Evolutionary conservation across 2,113 vertebrate genomes (phyloP), one percentile per base, ranked within the genome.

Genomic region (Brachirus orientalis): DNA sequence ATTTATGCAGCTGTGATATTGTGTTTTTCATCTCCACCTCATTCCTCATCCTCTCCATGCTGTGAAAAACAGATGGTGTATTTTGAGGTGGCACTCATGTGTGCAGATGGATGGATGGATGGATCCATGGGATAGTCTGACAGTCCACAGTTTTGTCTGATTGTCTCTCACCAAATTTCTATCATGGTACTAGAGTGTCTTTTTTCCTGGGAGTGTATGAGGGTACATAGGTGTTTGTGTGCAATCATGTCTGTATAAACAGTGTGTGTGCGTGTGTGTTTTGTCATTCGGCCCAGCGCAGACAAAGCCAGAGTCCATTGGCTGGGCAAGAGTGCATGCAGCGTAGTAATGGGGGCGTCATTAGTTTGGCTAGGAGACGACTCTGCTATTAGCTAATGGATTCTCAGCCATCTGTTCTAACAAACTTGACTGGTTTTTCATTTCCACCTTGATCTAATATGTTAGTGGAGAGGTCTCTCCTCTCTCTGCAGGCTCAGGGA

Each of bases 311-410:
- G 77, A 79, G 80, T 69, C 81, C 71, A 76, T 61, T 70, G 83
- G 79, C 77, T 72, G 81, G 79, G 80, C 22, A 51, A 63, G 77
- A 72, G 73, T 54, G 69, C 75, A 44, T 82, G 84, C 69, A 76
- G 78, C 17, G 80, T 86, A 74, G 82, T 82, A 78, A 88, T 88
- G 86, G 85, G 71, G 62, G 82, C 63, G 74, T 85, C 86, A 84
- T 85, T 87, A 90, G 82, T 80, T 86, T 83, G 79, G 80, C 80
- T 86, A 71, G 79, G 84, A 88, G 84, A 75, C 79, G 83, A 86
- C 79, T 85, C 77, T 55, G 57, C 86, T 79, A 77, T 86, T 87
- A 87, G 81, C 86, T 90, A 90, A 90, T 90, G 83, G 88, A 85
- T 89, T 83, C 83, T 86, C 70, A 77, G 83, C 88, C 88, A 89